These are phyloP conservation scores for Thereva unica DNA, from an alignment of 2,888 invertebrate species.

Conservation along the genomic window DNA sequence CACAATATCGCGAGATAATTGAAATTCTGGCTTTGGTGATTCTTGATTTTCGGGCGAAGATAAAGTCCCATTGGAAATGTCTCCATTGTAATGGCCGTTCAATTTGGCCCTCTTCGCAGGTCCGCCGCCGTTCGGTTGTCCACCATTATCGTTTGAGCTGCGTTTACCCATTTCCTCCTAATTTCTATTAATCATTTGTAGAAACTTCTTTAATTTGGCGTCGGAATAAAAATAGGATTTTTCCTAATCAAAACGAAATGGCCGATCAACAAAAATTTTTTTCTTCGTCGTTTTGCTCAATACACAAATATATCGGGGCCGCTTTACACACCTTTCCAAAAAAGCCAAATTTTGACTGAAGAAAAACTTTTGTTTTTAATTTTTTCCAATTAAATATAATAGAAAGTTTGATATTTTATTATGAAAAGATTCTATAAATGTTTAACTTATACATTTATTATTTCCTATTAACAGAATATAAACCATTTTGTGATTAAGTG, in stretches of 20 bases:
- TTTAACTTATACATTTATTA: conserved; percentile 14
- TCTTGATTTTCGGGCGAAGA: conserved; percentile 45
- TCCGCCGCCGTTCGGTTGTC: conserved; percentile 22
- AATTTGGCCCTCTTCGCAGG: conserved; percentile 27
- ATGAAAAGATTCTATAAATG: conserved; percentile 3
- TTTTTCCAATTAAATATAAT: conserved; percentile 17
- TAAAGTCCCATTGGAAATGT: background rate
- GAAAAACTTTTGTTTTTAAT: conserved; percentile 23
- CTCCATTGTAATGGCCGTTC: conserved; percentile 21
- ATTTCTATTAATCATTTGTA: conserved; percentile 3
- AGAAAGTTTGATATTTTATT: conserved; percentile 20
- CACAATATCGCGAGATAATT: conserved; percentile 60
- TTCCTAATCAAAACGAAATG: conserved; percentile 3
- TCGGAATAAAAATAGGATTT: too few species aligned
- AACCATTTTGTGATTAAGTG: conserved; percentile 15
- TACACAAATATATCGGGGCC: conserved; percentile 28
- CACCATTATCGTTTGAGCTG: conserved; percentile 27
- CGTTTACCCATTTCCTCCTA: conserved; percentile 37
- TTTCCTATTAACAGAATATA: conserved; percentile 11
- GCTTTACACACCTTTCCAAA: conserved; percentile 21
- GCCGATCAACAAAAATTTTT: conserved; percentile 12
- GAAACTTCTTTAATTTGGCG: too few species aligned
- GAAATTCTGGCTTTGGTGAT: conserved; percentile 58
- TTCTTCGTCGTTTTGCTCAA: conserved; percentile 13
- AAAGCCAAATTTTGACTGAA: background rate